Conservation (phyloP, 2,888 invertebrate species). For the Drosophila glabriapex region DNA sequence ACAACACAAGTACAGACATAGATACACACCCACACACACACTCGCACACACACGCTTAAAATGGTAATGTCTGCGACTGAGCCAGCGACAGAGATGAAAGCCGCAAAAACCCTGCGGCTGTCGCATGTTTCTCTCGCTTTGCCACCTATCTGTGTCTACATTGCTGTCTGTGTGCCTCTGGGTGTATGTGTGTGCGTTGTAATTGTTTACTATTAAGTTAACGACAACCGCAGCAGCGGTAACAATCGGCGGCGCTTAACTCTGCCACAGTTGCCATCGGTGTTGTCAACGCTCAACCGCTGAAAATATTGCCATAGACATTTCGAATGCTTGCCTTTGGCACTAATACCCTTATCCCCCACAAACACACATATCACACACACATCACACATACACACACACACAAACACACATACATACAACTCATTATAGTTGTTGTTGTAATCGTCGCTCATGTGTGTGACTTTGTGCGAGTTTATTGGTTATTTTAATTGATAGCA, state of each 20-base stretch:
- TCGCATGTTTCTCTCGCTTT: slow-evolving; percentile 35
- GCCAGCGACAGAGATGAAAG: slow-evolving; percentile 33
- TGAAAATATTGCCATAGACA: slow-evolving; percentile 44
- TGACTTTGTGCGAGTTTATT: slow-evolving; percentile 42
- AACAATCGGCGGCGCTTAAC: slow-evolving; percentile 65
- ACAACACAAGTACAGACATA: slow-evolving; percentile 52
- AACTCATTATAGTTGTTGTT: slow-evolving; percentile 49
- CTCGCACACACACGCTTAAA: slow-evolving; percentile 12
- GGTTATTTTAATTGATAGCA: slow-evolving; percentile 68
- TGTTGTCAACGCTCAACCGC: slow-evolving; percentile 23
- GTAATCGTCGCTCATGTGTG: slow-evolving; percentile 40
- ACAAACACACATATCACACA: slow-evolving; percentile 8
- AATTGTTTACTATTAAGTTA: slow-evolving; percentile 79
- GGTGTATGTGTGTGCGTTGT: slow-evolving; percentile 42
- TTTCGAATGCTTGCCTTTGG: slow-evolving; percentile 64
- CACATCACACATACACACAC: not conserved
- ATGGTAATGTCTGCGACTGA: slow-evolving; percentile 46
- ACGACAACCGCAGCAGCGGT: slow-evolving; percentile 69
- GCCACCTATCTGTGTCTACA: slow-evolving; percentile 22
- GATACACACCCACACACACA: not conserved
- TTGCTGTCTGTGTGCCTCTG: slow-evolving; percentile 10
- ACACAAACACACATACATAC: slow-evolving; percentile 1
- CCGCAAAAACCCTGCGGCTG: slow-evolving; percentile 64
- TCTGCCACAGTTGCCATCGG: slow-evolving; percentile 44
- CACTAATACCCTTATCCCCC: slow-evolving; percentile 58